phyloP scores from a whole-genome alignment of 1,140 invertebrate genomes.

The Eciton burchellii region DNA sequence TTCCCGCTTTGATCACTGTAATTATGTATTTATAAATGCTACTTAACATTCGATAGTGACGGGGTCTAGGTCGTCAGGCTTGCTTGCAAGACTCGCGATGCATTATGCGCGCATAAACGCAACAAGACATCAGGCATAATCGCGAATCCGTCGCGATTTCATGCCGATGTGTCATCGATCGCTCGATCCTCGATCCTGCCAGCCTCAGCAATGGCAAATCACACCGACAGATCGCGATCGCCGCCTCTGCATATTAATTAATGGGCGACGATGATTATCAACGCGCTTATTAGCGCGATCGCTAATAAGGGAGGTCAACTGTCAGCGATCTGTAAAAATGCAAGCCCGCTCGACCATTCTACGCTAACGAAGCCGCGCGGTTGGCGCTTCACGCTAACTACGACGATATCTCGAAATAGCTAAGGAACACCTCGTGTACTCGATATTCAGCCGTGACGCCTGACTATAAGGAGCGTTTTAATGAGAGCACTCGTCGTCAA shows the following conservation, averaged over 20 bases:
- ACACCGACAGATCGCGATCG: conserved; percentile 20
- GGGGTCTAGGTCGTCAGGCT: conserved; percentile 8
- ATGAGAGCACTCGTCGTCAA: background rate
- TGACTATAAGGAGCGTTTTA: background rate
- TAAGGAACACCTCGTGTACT: background rate
- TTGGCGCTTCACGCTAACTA: conserved; percentile 38
- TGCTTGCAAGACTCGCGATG: background rate
- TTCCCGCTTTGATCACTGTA: conserved; percentile 56
- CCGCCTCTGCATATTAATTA: conserved; percentile 47
- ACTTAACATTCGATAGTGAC: conserved; percentile 42
- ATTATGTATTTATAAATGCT: conserved; percentile 62
- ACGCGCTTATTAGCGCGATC: conserved; percentile 55
- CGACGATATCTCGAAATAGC: conserved; percentile 11
- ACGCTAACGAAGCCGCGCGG: conserved; percentile 45
- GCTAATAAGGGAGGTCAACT: conserved; percentile 29
- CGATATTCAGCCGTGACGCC: background rate
- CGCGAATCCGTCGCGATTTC: background rate
- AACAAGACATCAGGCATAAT: conserved; percentile 8
- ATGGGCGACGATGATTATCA: conserved; percentile 42
- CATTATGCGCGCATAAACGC: conserved; percentile 25
- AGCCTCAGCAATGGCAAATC: too few relatives aligned
- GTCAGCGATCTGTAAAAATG: conserved; percentile 22
- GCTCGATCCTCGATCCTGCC: too few relatives aligned
- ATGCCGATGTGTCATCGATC: background rate
- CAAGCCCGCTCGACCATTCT: conserved; percentile 26